Evolutionary conservation across 2,888 invertebrate species (phyloP), one percentile per base, ranked within the genome.

Genomic region (Orchesella flavescens): DNA sequence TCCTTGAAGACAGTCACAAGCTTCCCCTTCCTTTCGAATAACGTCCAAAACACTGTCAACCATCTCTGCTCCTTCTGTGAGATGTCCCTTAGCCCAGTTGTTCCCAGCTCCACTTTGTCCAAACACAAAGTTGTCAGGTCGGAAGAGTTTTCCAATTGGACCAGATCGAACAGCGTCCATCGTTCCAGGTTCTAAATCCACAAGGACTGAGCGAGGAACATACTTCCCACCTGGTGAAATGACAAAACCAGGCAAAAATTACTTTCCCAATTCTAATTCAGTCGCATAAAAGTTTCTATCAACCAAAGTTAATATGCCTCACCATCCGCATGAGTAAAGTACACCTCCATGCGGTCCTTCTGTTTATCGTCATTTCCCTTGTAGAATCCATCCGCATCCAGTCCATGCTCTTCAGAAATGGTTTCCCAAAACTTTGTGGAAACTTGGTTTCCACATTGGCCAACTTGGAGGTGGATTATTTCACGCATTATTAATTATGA

Each of bases 161-260:
- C 97, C 97, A 0, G 97, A 96, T 87, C 97, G 93, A 86, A 98
- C 97, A 0, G 97, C 96, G 91, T 98, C 98, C 97, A 98, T 98
- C 89, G 97, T 98, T 88, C 98, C 98, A 68, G 98, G 98, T 91
- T 98, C 98, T 90, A 98, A 92, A 90, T 98, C 98, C 87, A 98
- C 96, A 84, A 98, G 93, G 90, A 98, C 94, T 89, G 97, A 96
- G 87, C 97, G 93, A 7, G 97, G 97, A 84, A 98, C 97, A 91
- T 97, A 98, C 91, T 97, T 97, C 89, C 96, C 96, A 75, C 95
- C 96, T 89, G 77, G 34, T n/a, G n/a, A n/a, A 34, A 34, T 7
- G 7, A 2, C 34, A 34, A 34, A 34, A 34, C 34, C 34, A 34
- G 7, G 7, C 34, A 2, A 34, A n/a, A n/a, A n/a, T n/a, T n/a